Percentiles rank a stretch among this genome's conserved stretches.
phyloP scores from a whole-genome alignment of 1,140 invertebrate genomes.

The Drosophila virilis region DNA sequence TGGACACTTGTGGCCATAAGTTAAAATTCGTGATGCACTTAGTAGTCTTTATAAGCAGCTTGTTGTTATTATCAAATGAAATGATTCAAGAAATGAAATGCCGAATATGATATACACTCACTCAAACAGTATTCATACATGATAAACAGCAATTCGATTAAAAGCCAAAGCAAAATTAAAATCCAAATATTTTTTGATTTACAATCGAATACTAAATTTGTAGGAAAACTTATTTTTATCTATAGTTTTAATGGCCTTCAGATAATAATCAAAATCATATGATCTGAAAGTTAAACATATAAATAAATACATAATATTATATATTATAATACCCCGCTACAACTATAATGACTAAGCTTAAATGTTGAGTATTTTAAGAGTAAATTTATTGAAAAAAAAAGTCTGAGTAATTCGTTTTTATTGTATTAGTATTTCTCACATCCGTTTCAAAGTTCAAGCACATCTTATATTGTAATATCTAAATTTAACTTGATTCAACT shows the following conservation, averaged over 20 bases:
- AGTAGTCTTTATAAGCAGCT: conserved; percentile 10
- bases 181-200: no score
- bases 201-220: no score
- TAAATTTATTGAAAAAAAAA: no score
- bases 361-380: background rate
- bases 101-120: background rate
- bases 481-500: conserved; percentile 28
- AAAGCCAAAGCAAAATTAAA: no score
- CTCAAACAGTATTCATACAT: no score
- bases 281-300: no score
- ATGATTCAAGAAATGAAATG: background rate
- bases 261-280: no score
- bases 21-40: conserved; percentile 36
- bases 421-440: conserved; percentile 12
- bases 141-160: no score
- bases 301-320: no score
- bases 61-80: conserved; percentile 9
- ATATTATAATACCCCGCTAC: background rate
- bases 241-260: no score
- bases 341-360: background rate
- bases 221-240: no score
- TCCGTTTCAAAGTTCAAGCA: conserved; percentile 20
- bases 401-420: background rate
- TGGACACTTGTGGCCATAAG: conserved; percentile 26
- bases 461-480: conserved; percentile 37